phyloP scores from a whole-genome alignment of 2,888 invertebrate species.

The Caenorhabditis doughertyi region DNA sequence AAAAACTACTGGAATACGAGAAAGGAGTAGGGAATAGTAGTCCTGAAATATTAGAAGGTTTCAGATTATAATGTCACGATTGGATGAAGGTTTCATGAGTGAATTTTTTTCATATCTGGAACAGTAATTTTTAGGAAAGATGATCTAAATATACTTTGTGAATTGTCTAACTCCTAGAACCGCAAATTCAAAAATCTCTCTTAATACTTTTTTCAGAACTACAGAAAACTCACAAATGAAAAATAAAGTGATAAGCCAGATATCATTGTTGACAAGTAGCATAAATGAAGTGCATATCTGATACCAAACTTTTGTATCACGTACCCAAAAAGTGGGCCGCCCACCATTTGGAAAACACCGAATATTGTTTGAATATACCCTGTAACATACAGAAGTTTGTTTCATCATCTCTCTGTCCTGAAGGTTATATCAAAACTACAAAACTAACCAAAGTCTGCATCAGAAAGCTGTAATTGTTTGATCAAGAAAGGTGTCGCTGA shows the following conservation, averaged over 20 bases:
- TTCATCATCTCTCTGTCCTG: background rate
- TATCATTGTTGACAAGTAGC: conserved; percentile 68
- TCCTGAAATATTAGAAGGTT: conserved; percentile 65
- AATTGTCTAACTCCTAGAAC: background rate
- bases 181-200: background rate
- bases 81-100: background rate
- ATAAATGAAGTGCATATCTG: conserved; percentile 66
- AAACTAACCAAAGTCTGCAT: conserved; percentile 72
- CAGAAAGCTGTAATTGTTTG: conserved; percentile 70
- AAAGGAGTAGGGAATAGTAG: conserved; percentile 68
- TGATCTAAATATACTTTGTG: too few species aligned
- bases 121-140: background rate
- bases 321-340: conserved; percentile 76
- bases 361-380: conserved; percentile 77
- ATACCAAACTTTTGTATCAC: conserved; percentile 74
- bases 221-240: conserved; percentile 62
- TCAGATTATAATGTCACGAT: background rate
- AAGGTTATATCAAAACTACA: background rate
- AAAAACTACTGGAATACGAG: conserved; percentile 72
- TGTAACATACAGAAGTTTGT: conserved; percentile 19
- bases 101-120: background rate
- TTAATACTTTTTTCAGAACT: background rate
- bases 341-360: conserved; percentile 76
- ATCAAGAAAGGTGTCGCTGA: conserved; percentile 70
- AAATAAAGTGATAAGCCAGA: conserved; percentile 69